Conservation (phyloP, 2,888 invertebrate genomes). For the Seira ritae region DNA sequence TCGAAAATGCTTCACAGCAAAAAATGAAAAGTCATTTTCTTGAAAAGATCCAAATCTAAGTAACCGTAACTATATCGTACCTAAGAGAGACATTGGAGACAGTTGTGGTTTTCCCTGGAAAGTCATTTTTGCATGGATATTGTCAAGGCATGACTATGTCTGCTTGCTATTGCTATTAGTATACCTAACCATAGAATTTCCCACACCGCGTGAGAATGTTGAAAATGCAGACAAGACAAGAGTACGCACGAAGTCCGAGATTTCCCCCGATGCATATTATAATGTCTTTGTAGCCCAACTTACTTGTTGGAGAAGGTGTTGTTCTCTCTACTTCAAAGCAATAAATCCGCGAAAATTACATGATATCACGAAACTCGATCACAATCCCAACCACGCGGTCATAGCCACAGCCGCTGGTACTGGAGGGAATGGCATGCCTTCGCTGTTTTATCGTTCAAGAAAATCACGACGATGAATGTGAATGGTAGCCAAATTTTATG, state of each 20-base stretch:
- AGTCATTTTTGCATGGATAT: not conserved
- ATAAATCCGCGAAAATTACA: conserved; percentile 50
- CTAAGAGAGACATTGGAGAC: not conserved
- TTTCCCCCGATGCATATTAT: conserved; percentile 32
- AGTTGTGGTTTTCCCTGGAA: conserved; percentile 3
- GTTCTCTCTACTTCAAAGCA: conserved; percentile 3
- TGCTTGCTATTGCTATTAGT: not conserved
- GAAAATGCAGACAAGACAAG: conserved; percentile 3
- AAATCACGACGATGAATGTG: not conserved
- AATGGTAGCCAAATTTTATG: conserved; percentile 33
- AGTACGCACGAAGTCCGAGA: conserved; percentile 27
- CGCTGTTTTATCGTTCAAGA: not conserved
- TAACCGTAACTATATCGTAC: no score
- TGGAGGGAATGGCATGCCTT: no score
- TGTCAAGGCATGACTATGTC: not conserved
- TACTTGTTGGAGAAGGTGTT: conserved; percentile 15
- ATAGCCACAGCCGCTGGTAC: not conserved
- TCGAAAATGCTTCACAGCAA: no score
- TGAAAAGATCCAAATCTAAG: not conserved
- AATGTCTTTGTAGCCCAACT: not conserved
- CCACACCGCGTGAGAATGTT: not conserved
- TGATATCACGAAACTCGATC: conserved; percentile 48
- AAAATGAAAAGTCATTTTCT: not conserved
- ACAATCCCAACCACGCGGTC: conserved; percentile 15
- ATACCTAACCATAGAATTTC: not conserved